Evolutionary conservation across 2,797 vertebrate genomes (phyloP), one percentile per base, ranked within the genome.

Genomic region (Corythornis leucogaster): DNA sequence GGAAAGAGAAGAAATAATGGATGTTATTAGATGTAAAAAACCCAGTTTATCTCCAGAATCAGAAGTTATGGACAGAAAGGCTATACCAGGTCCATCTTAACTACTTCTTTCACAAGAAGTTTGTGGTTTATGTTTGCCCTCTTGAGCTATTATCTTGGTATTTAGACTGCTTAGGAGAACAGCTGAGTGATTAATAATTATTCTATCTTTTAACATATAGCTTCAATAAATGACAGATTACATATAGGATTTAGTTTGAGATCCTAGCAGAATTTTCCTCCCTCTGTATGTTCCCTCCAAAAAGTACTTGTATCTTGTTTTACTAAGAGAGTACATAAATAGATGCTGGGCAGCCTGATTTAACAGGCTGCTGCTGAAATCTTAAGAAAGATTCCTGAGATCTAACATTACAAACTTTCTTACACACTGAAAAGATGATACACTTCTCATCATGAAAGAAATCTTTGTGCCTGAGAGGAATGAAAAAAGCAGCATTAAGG

Each of bases 391-490:
- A 71, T 83, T 85, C 66, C 59, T 50, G 69, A 92, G 75, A 88
- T 89, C 64, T 83, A 92, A 89, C 5, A 0, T 71, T 71, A 78
- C n/a, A 80, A 83, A 80, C 64, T 91, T 94, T 71, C 53, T 94
- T 91, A 84, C 7, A 43, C 59, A 78, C 76, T 71, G 92, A 70
- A 91, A 78, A 94, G 91, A 94, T 11, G 11, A 93, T 69, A 57
- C 53, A 89, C 82, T 96, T 96, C 76, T 93, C 15, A 16, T 88
- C 78, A 80, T 86, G 85, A 97, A 96, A 95, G 67, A 93, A 95
- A 95, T 87, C 89, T 92, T 70, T 87, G 21, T 87, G 58, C 87
- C 25, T 5, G 24, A 92, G 24, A 96, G 76, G 87, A 94, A 91
- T 79, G 31, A 89, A 81, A 80, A 86, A 93, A 91, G 50, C 50